Base-by-base conservation (phyloP, 2,888 invertebrate species). In the Slavum lentiscoides region DNA sequence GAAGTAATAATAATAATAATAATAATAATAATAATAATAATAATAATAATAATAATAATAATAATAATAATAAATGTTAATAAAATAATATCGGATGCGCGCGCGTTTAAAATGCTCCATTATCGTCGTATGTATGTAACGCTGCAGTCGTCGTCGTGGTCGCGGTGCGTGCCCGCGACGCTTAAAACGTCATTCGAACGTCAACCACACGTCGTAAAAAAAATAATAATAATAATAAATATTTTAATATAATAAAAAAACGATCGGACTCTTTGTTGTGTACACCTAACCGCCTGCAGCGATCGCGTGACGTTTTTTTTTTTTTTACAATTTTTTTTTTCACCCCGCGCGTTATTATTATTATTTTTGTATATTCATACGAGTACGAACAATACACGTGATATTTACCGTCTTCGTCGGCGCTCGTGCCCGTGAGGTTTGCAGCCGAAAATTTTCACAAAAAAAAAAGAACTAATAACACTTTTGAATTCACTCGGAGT, bases 111-210 rank as follows among this genome's bases (percentile, higher is more conserved):
- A 30, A 30, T 30, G 30, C 30, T 30, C 30, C 4, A 4, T 30
- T 30, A 30, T n/a, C n/a, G n/a, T n/a, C n/a, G n/a, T n/a, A n/a
- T n/a, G n/a, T n/a, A n/a, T n/a, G n/a, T n/a, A n/a, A n/a, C n/a
- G n/a, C n/a, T n/a, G n/a, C n/a, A n/a, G n/a, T n/a, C n/a, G 37
- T 61, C 62, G 70, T 37, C 55, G 67, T 58, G 30, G 30, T 30
- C 30, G 30, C 43, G 37, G 69, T 80, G 80, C 80, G 80, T 80
- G 80, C 70, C 64, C 64, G 80, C 80, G 80, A 80, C 80, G 72
- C 72, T 77, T 64, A 70, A 69, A 62, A 64, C 30, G 4, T 2
- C 30, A 30, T 30, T 77, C 64, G 66, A 30, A 77, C 70, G 80
- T 80, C 80, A 72, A 55, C n/a, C 39, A 68, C 61, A 77, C 61